phyloP scores from a whole-genome alignment of 1,140 invertebrate genomes.

The Orchestia grillus region DNA sequence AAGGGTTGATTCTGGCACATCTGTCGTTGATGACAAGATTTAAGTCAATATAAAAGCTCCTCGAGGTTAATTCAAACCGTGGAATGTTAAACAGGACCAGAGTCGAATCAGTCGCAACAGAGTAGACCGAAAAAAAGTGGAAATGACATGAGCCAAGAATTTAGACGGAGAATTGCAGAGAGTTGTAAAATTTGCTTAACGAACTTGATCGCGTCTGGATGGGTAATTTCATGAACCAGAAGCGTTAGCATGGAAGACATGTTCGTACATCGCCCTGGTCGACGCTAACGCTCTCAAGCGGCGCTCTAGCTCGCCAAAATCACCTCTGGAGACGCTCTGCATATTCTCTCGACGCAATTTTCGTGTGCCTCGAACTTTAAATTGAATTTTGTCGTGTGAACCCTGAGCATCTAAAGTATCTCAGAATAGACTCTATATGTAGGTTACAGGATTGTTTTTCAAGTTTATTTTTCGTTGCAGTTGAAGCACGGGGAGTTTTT shows the following conservation, averaged over 20 bases:
- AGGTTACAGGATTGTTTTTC: not conserved
- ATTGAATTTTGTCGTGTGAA: not conserved
- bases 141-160: not conserved
- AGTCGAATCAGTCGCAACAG: not conserved
- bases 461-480: not conserved
- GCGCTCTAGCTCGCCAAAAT: not conserved
- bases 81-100: not conserved
- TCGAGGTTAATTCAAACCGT: not conserved
- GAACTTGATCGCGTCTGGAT: constrained; percentile 12
- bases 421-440: not conserved
- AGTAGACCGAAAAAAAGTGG: not conserved
- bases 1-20: not conserved
- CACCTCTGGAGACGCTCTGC: not conserved
- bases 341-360: not conserved
- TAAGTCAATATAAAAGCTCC: not conserved
- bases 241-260: not conserved
- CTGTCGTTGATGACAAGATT: not conserved
- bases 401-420: not conserved
- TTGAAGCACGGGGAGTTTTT: not conserved
- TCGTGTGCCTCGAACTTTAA: not conserved
- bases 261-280: not conserved
- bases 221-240: not conserved
- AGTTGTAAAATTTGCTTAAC: constrained; percentile 17
- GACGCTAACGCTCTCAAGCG: not conserved
- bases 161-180: not conserved